Evolutionary conservation across 64 coral and sea anemone genomes (phyloP).

Genomic region (Pachyseris speciosa): DNA sequence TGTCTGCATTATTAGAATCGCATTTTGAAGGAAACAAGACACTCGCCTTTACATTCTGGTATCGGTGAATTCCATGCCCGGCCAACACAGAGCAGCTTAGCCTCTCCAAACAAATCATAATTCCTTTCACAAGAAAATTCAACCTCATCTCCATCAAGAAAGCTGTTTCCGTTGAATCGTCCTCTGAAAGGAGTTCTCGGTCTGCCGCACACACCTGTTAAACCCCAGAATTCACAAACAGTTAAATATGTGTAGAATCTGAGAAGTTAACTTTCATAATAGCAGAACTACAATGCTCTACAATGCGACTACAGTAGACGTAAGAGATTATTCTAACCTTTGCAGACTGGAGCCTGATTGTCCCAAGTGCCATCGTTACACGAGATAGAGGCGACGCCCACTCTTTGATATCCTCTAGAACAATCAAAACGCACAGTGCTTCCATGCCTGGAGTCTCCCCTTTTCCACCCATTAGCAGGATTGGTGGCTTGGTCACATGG

Average conservation of each 20-base stretch:
- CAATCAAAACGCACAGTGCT: not conserved
- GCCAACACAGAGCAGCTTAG: not conserved
- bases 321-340: not conserved
- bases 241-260: not conserved
- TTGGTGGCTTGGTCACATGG: not conserved
- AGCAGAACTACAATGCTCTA: too few species aligned
- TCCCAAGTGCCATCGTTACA: constrained; percentile 44
- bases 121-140: not conserved
- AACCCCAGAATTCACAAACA: not conserved
- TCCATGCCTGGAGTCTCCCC: not conserved
- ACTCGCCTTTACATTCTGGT: constrained; percentile 40
- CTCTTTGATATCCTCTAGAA: not conserved
- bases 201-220: not conserved
- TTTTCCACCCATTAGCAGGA: not conserved
- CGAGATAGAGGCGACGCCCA: not conserved
- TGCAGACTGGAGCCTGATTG: constrained; percentile 11
- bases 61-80: not conserved
- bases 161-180: not conserved
- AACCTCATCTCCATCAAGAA: constrained; percentile 34
- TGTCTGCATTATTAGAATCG: too few species aligned
- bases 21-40: not conserved
- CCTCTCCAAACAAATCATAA: not conserved
- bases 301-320: not conserved
- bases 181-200: not conserved
- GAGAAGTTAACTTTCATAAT: not conserved